Base-by-base conservation (phyloP, 1,140 invertebrate species). In the Zeugodacus cucurbitae region DNA sequence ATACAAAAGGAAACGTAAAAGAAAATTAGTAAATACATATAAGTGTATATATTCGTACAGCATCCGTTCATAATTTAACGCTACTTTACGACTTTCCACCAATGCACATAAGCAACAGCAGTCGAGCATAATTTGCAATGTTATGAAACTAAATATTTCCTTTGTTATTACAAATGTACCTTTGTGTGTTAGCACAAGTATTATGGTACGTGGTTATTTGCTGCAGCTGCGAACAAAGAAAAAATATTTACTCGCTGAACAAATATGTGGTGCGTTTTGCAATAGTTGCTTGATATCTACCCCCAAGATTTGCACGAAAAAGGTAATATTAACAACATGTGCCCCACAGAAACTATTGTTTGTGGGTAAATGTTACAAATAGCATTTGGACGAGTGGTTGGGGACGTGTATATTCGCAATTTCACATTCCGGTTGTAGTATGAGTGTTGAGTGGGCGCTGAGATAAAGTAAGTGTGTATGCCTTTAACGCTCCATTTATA, bases 261-360 rank as follows among this genome's bases (percentile, higher is more conserved):
- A 74, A 37, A 74, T 74, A 74, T 74, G 32, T 14, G 22, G 26
- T n/a, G n/a, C 17, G 11, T 4, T 70, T 54, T 70, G 64, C 29
- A 70, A 70, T 70, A 44, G 32, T 74, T 74, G 34, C n/a, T 74
- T 41, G 34, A n/a, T 22, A 74, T 37, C 32, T 41, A n/a, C 32
- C 37, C 17, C 70, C 70, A 22, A n/a, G 17, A n/a, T 41, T 74
- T n/a, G 22, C 34, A 17, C n/a, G 22, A 8, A 37, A 74, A 74
- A 74, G 20, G 70, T 41, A 74, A 74, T 74, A 41, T 74, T 17
- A 74, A 22, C 70, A 74, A 74, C 20, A 74, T 74, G 70, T 74
- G n/a, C 29, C 37, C 37, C 37, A 34, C 58, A 8, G n/a, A 62
- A 41, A 37, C 14, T 41, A 41, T 41, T 10, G 64, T 67, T 67